phyloP scores from a whole-genome alignment of 2,888 invertebrate species.

The Philereme transversata region DNA sequence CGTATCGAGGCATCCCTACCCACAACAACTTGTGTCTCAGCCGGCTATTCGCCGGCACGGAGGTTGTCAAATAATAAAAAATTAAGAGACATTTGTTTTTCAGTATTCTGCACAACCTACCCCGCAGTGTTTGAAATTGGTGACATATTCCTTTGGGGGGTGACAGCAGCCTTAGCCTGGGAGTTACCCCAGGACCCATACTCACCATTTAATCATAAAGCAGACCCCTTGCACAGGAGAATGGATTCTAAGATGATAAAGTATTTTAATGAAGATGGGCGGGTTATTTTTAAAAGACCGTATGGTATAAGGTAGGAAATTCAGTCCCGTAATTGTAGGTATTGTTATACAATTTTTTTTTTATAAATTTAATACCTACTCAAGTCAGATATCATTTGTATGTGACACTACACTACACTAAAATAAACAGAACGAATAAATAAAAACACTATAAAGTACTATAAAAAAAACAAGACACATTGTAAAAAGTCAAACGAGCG shows the following conservation, averaged over 20 bases:
- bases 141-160: slow-evolving; percentile 86
- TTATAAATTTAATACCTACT: no score
- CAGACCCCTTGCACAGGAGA: slow-evolving; percentile 74
- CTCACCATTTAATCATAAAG: slow-evolving; percentile 72
- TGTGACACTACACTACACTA: no score
- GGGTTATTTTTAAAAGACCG: slow-evolving; percentile 60
- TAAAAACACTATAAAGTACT: no score
- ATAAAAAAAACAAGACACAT: no score
- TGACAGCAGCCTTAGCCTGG: slow-evolving; percentile 91
- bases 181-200: slow-evolving; percentile 88
- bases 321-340: no score
- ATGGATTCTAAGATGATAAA: slow-evolving; percentile 67
- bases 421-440: no score
- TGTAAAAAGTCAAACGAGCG: no score
- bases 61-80: neutral
- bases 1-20: no score
- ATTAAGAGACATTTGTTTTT: slow-evolving; percentile 30
- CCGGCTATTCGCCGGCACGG: no score
- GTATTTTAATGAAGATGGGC: slow-evolving; percentile 67
- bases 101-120: slow-evolving; percentile 86
- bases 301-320: slow-evolving; percentile 60
- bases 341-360: no score
- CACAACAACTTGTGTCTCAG: no score
- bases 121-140: slow-evolving; percentile 79
- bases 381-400: no score